phyloP scores from a whole-genome alignment of 2,888 invertebrate genomes.

The Drosophila tripunctata region DNA sequence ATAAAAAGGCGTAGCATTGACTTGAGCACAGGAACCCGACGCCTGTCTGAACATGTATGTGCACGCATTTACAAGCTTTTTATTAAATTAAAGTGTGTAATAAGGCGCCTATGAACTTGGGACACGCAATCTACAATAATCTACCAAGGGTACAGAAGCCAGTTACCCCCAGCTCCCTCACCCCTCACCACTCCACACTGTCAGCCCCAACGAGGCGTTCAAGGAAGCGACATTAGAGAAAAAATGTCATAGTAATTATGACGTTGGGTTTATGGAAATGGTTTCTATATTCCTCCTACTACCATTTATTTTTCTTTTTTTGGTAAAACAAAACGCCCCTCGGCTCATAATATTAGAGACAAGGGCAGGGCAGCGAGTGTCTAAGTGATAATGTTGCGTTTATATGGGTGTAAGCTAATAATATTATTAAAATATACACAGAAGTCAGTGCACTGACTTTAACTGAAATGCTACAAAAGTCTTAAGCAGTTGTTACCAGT shows the following conservation, averaged over 20 bases:
- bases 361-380: constrained; percentile 19
- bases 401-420: constrained; percentile 18
- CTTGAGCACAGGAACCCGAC: constrained; percentile 19
- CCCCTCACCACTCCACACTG: background rate
- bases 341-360: constrained; percentile 47
- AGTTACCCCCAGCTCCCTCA: constrained; percentile 1
- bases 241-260: constrained; percentile 75
- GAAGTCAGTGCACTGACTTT: background rate
- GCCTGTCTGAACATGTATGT: constrained; percentile 47
- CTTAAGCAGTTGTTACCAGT: background rate
- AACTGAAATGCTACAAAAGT: background rate
- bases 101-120: constrained; percentile 70
- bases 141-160: background rate
- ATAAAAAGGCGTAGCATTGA: constrained; percentile 70
- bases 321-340: constrained; percentile 27
- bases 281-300: background rate
- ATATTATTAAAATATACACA: background rate
- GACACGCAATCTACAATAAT: constrained; percentile 51
- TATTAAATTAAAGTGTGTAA: constrained; percentile 76
- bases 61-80: constrained; percentile 74
- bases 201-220: constrained; percentile 22
- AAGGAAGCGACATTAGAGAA: constrained; percentile 45
- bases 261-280: constrained; percentile 70
- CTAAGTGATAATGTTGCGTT: constrained; percentile 36
- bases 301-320: constrained; percentile 17